A percentile compares a stretch with the other conserved stretches of the same genome.
phyloP scores from a whole-genome alignment of 2,888 invertebrate genomes.

The Andrena camellia region DNA sequence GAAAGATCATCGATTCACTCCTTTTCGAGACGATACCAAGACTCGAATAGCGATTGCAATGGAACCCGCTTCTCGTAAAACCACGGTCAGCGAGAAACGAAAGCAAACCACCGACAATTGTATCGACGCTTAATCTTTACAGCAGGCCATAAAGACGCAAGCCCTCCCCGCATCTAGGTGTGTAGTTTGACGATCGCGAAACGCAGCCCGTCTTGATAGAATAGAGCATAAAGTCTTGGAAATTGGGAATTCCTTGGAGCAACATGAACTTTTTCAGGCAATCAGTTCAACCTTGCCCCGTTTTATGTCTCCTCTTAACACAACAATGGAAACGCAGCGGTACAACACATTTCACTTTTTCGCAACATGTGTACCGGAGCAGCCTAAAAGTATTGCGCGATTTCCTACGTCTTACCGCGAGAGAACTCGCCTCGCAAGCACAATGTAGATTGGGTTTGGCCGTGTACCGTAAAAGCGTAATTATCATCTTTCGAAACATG shows the following conservation, averaged over 20 bases:
- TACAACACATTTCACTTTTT: constrained; percentile 82
- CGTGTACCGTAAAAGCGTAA: constrained; percentile 73
- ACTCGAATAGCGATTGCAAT: neutral
- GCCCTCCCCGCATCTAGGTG: neutral
- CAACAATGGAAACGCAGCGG: constrained; percentile 77
- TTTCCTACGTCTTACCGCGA: constrained; percentile 75
- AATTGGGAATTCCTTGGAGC: constrained; percentile 29
- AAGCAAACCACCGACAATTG: constrained; percentile 5
- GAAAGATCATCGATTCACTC: neutral
- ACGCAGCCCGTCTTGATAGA: neutral
- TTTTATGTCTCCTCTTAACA: constrained; percentile 71
- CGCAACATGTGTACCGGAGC: constrained; percentile 77
- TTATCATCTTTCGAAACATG: constrained; percentile 72
- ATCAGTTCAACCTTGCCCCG: constrained; percentile 78
- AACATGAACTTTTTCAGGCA: constrained; percentile 59
- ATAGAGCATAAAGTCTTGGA: neutral
- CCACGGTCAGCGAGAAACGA: neutral
- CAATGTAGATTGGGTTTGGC: constrained; percentile 73
- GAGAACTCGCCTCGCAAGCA: constrained; percentile 65
- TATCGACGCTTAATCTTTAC: constrained; percentile 29
- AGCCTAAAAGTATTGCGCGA: constrained; percentile 81
- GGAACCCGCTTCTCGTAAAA: neutral
- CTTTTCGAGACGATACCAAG: neutral
- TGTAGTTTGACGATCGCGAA: constrained; percentile 19
- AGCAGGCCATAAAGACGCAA: constrained; percentile 21